phyloP scores from a whole-genome alignment of 2,888 invertebrate genomes.

The Papilio elwesi region DNA sequence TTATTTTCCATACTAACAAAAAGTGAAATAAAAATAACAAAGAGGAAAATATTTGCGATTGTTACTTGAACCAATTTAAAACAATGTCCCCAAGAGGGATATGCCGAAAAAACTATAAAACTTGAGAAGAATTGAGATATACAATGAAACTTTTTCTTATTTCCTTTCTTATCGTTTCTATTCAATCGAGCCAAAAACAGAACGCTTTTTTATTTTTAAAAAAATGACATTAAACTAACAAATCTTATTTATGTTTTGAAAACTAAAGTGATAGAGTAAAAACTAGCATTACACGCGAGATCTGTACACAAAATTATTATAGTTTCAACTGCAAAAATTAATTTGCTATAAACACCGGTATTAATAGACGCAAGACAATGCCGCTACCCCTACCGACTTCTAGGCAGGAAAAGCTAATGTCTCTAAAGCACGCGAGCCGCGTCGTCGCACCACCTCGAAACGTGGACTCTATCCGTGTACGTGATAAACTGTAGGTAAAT shows the following conservation, averaged over 20 bases:
- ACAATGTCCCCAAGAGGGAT: constrained; percentile 76
- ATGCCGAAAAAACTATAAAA: constrained; percentile 77
- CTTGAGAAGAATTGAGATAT: constrained; percentile 67
- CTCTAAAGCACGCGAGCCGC: constrained; percentile 70
- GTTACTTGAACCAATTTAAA: constrained; percentile 79
- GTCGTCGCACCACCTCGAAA: constrained; percentile 66
- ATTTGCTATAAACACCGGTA: constrained; percentile 64
- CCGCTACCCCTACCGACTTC: constrained; percentile 72
- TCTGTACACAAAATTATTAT: constrained; percentile 46
- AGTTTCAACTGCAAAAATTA: constrained; percentile 67
- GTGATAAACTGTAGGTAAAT: constrained; percentile 45
- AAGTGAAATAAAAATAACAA: constrained; percentile 4
- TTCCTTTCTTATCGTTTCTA: neutral
- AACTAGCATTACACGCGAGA: constrained; percentile 37
- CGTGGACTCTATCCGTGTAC: constrained; percentile 61
- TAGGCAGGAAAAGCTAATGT: constrained; percentile 72
- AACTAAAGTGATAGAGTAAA: neutral
- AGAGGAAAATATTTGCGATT: constrained; percentile 64
- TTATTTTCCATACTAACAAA: neutral
- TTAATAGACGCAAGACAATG: constrained; percentile 80
- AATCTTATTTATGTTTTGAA: constrained; percentile 6
- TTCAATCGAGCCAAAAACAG: neutral
- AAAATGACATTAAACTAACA: too few species aligned
- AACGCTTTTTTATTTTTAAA: neutral
- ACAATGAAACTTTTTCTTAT: constrained; percentile 38